Conservation (phyloP, 2,888 invertebrate species). For the Kryphioiulus occultus region DNA sequence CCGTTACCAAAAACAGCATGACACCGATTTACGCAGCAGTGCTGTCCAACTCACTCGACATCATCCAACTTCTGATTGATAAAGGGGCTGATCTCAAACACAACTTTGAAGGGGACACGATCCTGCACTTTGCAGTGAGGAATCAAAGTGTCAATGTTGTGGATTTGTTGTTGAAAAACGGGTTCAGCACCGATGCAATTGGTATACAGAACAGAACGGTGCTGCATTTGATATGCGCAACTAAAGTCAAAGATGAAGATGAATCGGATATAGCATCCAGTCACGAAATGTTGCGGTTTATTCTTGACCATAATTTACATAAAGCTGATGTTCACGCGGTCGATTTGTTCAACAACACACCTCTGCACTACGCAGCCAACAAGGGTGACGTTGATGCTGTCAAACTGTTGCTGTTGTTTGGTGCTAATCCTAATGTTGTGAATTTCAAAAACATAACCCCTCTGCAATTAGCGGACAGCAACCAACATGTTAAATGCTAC, state of each 20-base stretch:
- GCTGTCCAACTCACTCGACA: conserved; percentile 61
- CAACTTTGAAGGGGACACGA: conserved; percentile 63
- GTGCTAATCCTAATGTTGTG: background rate
- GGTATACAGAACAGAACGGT: background rate
- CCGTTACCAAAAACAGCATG: background rate
- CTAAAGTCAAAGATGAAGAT: background rate
- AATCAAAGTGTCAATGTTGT: background rate
- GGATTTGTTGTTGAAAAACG: conserved; percentile 4
- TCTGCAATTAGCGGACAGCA: background rate
- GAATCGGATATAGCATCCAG: background rate
- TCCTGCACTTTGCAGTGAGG: background rate
- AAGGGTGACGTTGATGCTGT: background rate
- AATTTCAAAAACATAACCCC: background rate
- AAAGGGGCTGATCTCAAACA: conserved; percentile 72
- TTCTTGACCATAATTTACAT: background rate
- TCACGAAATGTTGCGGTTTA: background rate
- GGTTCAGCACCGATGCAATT: background rate
- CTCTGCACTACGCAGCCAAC: background rate
- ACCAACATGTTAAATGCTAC: background rate
- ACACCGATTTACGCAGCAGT: conserved; percentile 68
- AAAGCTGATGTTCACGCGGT: background rate
- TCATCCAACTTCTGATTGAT: conserved; percentile 67
- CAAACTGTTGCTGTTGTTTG: background rate
- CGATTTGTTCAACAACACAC: background rate
- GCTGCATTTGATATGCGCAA: background rate